Evolutionary conservation across 2,797 vertebrate species (phyloP).

Genomic region (Rhincodon typus): DNA sequence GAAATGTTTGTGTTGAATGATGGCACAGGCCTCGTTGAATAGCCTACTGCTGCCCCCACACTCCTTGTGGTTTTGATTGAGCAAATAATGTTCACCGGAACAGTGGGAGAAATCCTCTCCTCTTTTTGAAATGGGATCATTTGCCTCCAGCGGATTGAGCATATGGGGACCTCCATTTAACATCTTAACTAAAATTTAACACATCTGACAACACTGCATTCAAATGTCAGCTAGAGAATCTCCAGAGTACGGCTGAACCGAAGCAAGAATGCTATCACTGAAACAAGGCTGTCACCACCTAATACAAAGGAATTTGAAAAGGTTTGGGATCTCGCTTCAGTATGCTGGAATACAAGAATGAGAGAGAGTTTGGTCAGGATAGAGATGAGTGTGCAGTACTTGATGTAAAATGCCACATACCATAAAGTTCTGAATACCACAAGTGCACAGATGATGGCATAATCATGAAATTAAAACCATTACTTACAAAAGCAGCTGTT

Average conservation of each 20-base stretch:
- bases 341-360: background rate
- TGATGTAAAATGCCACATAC: background rate
- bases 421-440: background rate
- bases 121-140: background rate
- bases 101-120: background rate
- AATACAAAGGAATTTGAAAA: background rate
- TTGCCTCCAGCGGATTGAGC: too few relatives aligned
- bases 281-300: background rate
- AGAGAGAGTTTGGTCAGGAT: background rate
- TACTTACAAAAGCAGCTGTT: background rate
- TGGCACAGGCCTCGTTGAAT: too few relatives aligned
- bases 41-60: too few relatives aligned
- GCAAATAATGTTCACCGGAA: background rate
- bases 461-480: background rate
- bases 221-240: background rate
- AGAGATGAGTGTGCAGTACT: background rate
- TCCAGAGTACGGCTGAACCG: background rate
- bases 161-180: background rate
- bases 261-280: background rate
- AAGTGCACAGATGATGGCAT: background rate
- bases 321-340: background rate
- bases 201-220: background rate
- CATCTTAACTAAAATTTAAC: background rate
- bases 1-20: too few relatives aligned
- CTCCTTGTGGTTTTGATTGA: background rate